Percentiles rank a stretch among this genome's conserved stretches.
Conservation (phyloP, 2,113 vertebrate genomes). For the Laterallus jamaicensis region DNA sequence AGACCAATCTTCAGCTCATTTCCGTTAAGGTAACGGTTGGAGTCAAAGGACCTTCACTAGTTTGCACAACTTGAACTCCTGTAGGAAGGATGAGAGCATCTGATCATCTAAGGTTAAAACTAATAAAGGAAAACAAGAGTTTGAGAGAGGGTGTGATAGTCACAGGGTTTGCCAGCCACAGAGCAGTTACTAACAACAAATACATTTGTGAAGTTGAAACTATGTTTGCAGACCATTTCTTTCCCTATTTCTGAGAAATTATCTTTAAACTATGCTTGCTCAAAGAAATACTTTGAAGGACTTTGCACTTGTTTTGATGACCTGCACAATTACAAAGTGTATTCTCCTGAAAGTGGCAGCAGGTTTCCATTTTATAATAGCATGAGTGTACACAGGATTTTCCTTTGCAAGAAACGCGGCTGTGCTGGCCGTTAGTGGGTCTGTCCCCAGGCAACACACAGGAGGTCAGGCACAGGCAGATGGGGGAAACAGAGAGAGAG, state of each 20-base stretch:
- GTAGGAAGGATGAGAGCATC: not conserved
- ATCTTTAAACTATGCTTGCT: not conserved
- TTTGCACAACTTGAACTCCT: not conserved
- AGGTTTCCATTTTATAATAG: not conserved
- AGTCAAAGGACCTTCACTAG: not conserved
- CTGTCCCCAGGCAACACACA: not conserved
- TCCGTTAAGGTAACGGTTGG: not conserved
- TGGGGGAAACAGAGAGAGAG: not conserved
- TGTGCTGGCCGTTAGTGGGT: not conserved
- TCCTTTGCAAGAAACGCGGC: not conserved
- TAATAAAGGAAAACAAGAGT: not conserved
- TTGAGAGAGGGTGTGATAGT: not conserved
- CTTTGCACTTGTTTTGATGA: constrained; percentile 28
- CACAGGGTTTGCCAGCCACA: not conserved
- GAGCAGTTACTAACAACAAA: not conserved
- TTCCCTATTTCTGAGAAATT: not conserved
- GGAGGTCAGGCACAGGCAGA: not conserved
- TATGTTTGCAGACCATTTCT: not conserved
- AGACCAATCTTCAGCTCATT: not conserved
- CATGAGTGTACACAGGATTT: not conserved
- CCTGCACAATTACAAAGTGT: not conserved
- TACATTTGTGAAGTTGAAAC: not conserved
- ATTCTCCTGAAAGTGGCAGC: not conserved
- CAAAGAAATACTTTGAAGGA: not conserved
- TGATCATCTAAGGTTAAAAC: not conserved